A percentile compares a stretch with the other conserved stretches of the same genome.
Evolutionary conservation across 1,140 invertebrate genomes (phyloP).

Genomic region (Anoplolepis gracilipes): DNA sequence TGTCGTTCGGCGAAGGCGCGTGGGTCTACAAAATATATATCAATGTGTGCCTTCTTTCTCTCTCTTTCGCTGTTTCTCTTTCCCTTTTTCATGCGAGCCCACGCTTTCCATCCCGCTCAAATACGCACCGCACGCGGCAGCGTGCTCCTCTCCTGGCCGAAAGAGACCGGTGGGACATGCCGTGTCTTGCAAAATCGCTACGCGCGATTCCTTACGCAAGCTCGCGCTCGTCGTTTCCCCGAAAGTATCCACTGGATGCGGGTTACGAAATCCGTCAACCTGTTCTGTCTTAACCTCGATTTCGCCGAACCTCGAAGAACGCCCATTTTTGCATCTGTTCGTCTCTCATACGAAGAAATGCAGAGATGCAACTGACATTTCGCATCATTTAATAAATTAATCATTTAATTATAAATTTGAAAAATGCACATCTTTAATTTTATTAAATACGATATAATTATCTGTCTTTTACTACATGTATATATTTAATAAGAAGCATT

Average conservation of each 20-base stretch:
- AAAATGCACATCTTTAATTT: neutral
- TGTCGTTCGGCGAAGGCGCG: conserved; percentile 65
- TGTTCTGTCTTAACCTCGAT: conserved; percentile 52
- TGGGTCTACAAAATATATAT: conserved; percentile 76
- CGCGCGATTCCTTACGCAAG: conserved; percentile 52
- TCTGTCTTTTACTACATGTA: neutral
- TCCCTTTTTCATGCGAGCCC: conserved; percentile 52
- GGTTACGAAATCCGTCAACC: conserved; percentile 56
- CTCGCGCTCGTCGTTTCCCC: conserved; percentile 53
- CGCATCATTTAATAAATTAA: neutral
- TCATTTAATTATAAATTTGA: conserved; percentile 24
- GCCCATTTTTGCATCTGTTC: neutral
- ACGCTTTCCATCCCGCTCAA: conserved; percentile 60
- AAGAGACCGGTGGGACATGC: neutral
- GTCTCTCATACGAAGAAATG: neutral
- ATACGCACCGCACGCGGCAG: conserved; percentile 45
- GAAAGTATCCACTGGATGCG: conserved; percentile 42
- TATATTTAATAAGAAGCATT: neutral
- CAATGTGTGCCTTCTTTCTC: conserved; percentile 53
- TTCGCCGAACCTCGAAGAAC: neutral
- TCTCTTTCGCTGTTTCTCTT: too few species aligned
- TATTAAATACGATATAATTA: too few species aligned
- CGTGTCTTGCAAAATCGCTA: conserved; percentile 60
- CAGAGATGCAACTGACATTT: neutral
- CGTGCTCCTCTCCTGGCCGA: conserved; percentile 11